phyloP scores from a whole-genome alignment of 2,888 invertebrate genomes.

The Trimorus sp. region DNA sequence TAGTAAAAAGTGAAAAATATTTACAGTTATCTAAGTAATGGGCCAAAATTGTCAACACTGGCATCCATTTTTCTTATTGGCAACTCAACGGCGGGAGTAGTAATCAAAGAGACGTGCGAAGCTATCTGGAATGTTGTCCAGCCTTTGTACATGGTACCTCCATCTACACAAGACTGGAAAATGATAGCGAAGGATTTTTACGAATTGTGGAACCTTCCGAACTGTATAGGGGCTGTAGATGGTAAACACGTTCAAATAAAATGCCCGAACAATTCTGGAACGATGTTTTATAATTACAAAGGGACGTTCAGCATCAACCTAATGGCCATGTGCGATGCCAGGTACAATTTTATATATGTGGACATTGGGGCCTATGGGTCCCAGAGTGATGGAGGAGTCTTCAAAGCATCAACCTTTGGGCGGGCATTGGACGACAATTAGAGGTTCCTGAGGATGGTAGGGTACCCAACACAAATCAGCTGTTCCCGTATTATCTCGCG shows the following conservation, averaged over 20 bases:
- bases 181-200: slow-evolving; percentile 19
- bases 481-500: slow-evolving; percentile 9
- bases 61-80: slow-evolving; percentile 7
- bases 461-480: background rate
- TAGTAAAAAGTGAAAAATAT: no score
- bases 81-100: slow-evolving; percentile 6
- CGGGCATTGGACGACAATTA: background rate
- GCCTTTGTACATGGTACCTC: slow-evolving; percentile 8
- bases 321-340: background rate
- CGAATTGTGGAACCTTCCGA: slow-evolving; percentile 25
- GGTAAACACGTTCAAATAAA: no score
- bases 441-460: background rate
- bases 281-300: no score
- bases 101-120: slow-evolving; percentile 14
- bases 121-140: slow-evolving; percentile 1
- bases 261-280: no score
- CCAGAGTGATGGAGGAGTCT: slow-evolving; percentile 9
- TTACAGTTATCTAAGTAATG: no score
- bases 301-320: background rate
- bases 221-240: background rate
- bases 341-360: background rate
- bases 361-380: slow-evolving; percentile 8
- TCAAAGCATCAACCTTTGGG: background rate
- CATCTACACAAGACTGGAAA: slow-evolving; percentile 4
- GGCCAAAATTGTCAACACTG: no score